These are phyloP conservation scores for Leptinotarsa lineolata DNA, from an alignment of 1,140 invertebrate genomes.

Conservation along the genomic window DNA sequence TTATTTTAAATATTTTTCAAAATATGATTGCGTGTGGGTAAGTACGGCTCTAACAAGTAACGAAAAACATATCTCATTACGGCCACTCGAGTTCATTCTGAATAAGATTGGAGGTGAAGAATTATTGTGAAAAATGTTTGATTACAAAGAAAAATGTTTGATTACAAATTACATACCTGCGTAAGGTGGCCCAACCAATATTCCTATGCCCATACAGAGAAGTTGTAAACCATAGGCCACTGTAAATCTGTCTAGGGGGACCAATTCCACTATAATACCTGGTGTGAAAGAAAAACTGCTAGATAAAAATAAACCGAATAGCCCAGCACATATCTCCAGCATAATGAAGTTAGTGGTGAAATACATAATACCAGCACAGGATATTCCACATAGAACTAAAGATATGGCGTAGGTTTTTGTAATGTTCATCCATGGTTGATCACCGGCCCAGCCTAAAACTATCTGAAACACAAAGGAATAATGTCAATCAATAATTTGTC, in stretches of 20 bases:
- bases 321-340: slow-evolving; percentile 62
- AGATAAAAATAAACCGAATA: slow-evolving; percentile 84
- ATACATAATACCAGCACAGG: slow-evolving; percentile 73
- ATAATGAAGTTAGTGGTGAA: slow-evolving; percentile 65
- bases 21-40: too few relatives aligned
- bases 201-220: slow-evolving; percentile 79
- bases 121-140: too few relatives aligned
- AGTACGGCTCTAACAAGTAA: too few relatives aligned
- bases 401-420: slow-evolving; percentile 79
- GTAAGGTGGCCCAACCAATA: slow-evolving; percentile 64
- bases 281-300: slow-evolving; percentile 88
- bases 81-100: too few relatives aligned
- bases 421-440: slow-evolving; percentile 83
- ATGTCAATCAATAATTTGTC: too few relatives aligned
- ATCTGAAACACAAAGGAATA: slow-evolving; percentile 62
- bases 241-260: slow-evolving; percentile 81
- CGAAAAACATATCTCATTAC: too few relatives aligned
- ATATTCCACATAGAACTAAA: slow-evolving; percentile 74
- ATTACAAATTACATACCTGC: slow-evolving; percentile 57
- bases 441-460: slow-evolving; percentile 85
- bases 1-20: too few relatives aligned
- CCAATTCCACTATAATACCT: slow-evolving; percentile 80
- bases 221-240: slow-evolving; percentile 86
- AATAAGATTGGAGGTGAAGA: too few relatives aligned
- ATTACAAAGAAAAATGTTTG: slow-evolving; percentile 2